Percentiles rank a stretch among this genome's conserved stretches.
phyloP scores from a whole-genome alignment of 2,797 vertebrate species.

The Heteromormyrus szaboi region DNA sequence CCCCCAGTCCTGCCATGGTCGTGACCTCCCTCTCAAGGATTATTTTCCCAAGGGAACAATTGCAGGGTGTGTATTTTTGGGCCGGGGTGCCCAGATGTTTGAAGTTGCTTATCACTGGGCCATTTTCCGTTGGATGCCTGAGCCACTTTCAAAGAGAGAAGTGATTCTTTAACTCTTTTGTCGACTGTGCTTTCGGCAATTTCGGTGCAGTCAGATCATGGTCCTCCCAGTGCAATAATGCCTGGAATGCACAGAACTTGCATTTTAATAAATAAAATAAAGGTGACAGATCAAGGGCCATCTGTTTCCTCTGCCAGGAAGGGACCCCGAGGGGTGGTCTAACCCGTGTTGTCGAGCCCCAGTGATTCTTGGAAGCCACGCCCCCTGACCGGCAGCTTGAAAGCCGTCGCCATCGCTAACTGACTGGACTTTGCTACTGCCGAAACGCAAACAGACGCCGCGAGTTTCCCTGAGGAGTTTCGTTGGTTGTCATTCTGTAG shows the following conservation, averaged over 20 bases:
- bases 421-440: neutral
- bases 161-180: neutral
- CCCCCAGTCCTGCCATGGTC: neutral
- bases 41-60: neutral
- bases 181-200: neutral
- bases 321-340: neutral
- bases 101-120: neutral
- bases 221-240: neutral
- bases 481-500: neutral
- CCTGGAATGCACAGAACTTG: neutral
- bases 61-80: neutral
- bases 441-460: neutral
- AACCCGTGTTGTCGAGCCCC: neutral
- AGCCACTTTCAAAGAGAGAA: neutral
- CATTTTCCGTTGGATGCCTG: neutral
- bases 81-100: neutral
- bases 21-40: neutral
- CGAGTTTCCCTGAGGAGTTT: neutral
- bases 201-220: neutral
- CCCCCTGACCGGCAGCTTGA: neutral
- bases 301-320: conserved; percentile 16
- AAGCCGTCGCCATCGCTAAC: neutral
- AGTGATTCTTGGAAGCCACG: neutral
- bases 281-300: conserved; percentile 5
- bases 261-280: conserved; percentile 7